These are phyloP conservation scores for Paramuricea clavata DNA, from an alignment of 92 coral and sea anemone genomes.

Conservation along the genomic window DNA sequence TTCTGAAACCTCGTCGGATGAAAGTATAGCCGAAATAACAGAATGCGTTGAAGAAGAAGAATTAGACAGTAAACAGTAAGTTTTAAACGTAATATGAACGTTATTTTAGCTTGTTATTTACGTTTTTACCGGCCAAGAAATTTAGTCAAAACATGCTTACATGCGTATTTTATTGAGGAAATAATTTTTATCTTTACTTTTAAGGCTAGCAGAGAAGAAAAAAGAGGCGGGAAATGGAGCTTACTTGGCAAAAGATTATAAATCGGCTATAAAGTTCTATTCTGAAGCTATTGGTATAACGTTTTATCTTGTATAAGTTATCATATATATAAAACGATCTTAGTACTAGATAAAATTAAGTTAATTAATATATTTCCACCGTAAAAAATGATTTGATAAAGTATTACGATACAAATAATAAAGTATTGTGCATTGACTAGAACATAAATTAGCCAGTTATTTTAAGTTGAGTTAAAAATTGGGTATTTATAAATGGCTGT, in stretches of 20 bases:
- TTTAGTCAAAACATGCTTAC: not conserved
- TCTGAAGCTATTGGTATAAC: slow-evolving; percentile 92
- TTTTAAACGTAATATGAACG: not conserved
- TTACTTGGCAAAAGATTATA: slow-evolving; percentile 82
- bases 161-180: not conserved
- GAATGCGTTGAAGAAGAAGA: not conserved
- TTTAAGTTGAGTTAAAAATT: too few species aligned
- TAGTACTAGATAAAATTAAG: too few species aligned
- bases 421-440: too few species aligned
- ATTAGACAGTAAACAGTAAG: not conserved
- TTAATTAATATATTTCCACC: too few species aligned
- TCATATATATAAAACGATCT: not conserved
- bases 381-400: too few species aligned
- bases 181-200: slow-evolving; percentile 2
- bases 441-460: too few species aligned
- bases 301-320: not conserved
- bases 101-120: not conserved
- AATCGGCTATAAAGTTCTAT: slow-evolving; percentile 77
- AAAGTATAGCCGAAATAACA: not conserved
- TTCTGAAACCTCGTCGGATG: slow-evolving; percentile 16
- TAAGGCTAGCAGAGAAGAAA: slow-evolving; percentile 90
- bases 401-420: too few species aligned
- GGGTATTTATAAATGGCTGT: too few species aligned
- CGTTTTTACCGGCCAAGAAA: not conserved
- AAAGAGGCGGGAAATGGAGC: slow-evolving; percentile 90